Conservation (phyloP, 1,140 invertebrate genomes). For the Brachionus rubens region DNA sequence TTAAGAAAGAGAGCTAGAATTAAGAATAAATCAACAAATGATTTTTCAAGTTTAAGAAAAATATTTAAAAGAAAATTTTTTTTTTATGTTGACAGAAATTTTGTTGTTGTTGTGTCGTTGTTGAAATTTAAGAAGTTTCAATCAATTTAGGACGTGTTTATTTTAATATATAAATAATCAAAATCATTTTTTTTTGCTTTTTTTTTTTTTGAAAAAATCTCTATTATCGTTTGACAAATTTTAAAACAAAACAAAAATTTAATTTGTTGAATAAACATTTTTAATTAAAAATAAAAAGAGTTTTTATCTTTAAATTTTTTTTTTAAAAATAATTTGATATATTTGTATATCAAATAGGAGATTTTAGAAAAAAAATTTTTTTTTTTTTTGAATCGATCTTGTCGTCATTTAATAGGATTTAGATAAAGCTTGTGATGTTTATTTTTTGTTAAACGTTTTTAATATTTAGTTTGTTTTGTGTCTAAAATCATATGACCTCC, state of each 20-base stretch:
- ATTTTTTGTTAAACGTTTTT: too few species aligned
- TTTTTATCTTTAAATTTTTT: too few species aligned
- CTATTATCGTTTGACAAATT: slow-evolving; percentile 36
- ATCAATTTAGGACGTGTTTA: slow-evolving; percentile 44
- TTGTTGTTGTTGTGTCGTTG: slow-evolving; percentile 21
- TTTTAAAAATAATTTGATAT: too few species aligned
- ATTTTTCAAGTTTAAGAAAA: slow-evolving; percentile 43
- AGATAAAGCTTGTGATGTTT: too few species aligned
- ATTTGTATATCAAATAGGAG: too few species aligned
- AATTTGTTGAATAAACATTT: slow-evolving; percentile 42
- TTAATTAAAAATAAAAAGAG: slow-evolving; percentile 45
- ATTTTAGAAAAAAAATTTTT: too few species aligned
- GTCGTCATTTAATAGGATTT: too few species aligned
- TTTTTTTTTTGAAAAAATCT: background rate
- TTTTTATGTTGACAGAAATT: slow-evolving; percentile 20
- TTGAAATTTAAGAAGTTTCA: slow-evolving; percentile 41
- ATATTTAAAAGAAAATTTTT: slow-evolving; percentile 4
- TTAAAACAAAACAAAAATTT: slow-evolving; percentile 40
- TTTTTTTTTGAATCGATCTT: too few species aligned
- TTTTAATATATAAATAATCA: slow-evolving; percentile 44
- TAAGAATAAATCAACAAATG: too few species aligned
- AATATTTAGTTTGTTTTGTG: too few species aligned
- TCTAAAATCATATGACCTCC: too few species aligned
- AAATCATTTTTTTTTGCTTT: slow-evolving; percentile 18
- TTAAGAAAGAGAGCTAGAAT: too few species aligned